phyloP scores from a whole-genome alignment of 2,888 invertebrate species.

The Dichetophora obliterata region DNA sequence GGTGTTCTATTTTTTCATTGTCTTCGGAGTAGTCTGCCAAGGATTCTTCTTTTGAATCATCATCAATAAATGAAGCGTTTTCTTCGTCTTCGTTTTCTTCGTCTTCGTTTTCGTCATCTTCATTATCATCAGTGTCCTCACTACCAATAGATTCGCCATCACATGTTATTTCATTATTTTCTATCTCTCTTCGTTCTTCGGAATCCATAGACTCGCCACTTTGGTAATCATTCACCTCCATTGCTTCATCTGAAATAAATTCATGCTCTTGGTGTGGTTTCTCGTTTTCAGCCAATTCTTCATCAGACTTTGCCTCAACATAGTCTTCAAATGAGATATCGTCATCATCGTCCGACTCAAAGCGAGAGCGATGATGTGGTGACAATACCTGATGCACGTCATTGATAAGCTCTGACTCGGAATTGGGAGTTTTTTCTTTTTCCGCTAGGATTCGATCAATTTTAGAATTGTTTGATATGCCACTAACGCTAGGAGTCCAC shows the following conservation, averaged over 20 bases:
- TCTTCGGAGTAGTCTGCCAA: constrained; percentile 47
- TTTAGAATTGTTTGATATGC: constrained; percentile 44
- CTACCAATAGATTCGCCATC: constrained; percentile 73
- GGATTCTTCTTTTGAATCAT: constrained; percentile 58
- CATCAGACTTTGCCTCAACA: constrained; percentile 25
- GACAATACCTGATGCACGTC: neutral
- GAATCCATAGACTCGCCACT: constrained; percentile 70
- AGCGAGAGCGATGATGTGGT: neutral
- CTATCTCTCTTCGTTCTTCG: constrained; percentile 70
- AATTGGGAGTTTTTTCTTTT: neutral
- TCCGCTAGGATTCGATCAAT: constrained; percentile 47
- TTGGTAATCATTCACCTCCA: constrained; percentile 56
- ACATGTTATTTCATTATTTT: constrained; percentile 71
- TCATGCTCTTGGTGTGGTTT: constrained; percentile 46
- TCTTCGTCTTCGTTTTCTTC: constrained; percentile 69
- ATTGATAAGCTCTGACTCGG: neutral
- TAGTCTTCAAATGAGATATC: neutral
- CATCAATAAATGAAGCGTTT: constrained; percentile 73
- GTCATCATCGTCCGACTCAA: constrained; percentile 27
- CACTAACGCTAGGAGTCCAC: constrained; percentile 52
- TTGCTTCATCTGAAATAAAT: constrained; percentile 61
- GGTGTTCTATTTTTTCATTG: constrained; percentile 31
- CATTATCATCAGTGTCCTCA: constrained; percentile 61
- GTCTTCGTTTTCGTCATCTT: constrained; percentile 67
- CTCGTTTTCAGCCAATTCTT: constrained; percentile 43